phyloP scores from a whole-genome alignment of 1,140 invertebrate species.

The Helicoverpa armigera region DNA sequence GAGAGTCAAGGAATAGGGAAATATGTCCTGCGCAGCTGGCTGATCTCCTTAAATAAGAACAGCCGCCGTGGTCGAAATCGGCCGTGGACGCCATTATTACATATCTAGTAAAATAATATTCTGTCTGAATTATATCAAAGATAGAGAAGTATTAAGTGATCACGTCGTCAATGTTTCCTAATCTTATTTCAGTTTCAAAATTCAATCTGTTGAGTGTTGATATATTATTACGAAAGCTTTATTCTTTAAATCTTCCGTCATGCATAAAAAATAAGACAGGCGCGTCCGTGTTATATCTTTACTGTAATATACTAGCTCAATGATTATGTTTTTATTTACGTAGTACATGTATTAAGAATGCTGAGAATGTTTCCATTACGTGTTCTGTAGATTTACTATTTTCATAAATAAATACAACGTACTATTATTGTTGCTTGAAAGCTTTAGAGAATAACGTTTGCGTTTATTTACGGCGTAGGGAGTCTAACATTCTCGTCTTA shows the following conservation, averaged over 20 bases:
- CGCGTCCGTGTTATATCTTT: conserved; percentile 4
- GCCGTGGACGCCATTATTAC: no score
- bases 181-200: no score
- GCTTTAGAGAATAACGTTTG: background rate
- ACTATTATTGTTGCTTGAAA: conserved; percentile 22
- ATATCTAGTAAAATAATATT: no score
- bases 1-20: no score
- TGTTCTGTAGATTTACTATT: conserved; percentile 18
- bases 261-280: conserved; percentile 20
- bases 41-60: no score
- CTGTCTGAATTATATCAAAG: no score
- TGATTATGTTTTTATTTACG: conserved; percentile 34
- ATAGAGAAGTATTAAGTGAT: no score
- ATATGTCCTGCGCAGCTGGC: no score
- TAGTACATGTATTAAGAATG: conserved; percentile 3
- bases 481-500: no score
- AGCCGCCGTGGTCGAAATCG: no score
- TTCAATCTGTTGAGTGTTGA: no score
- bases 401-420: conserved; percentile 1
- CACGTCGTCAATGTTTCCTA: no score
- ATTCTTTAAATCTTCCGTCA: conserved; percentile 30
- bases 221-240: background rate
- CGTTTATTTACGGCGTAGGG: background rate
- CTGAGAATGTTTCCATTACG: background rate
- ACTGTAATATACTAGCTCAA: conserved; percentile 3